Conservation (phyloP, 2,113 vertebrate genomes). For the Podiceps cristatus region DNA sequence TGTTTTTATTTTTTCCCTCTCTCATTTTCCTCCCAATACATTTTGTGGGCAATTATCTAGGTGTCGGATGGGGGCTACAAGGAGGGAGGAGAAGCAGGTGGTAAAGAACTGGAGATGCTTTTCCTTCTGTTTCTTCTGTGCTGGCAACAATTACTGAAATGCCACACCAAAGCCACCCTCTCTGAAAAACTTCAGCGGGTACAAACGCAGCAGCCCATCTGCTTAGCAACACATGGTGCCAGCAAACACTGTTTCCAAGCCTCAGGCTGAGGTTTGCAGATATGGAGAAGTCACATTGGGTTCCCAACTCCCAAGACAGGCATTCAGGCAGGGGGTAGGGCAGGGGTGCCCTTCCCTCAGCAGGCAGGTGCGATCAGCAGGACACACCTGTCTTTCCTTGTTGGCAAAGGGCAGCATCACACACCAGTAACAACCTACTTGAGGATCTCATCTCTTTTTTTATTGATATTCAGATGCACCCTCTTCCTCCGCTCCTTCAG, state of each 20-base stretch:
- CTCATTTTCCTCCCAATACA: neutral
- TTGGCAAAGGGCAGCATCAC: neutral
- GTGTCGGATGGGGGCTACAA: neutral
- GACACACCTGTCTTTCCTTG: neutral
- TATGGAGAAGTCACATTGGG: neutral
- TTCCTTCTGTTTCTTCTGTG: neutral
- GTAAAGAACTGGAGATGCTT: neutral
- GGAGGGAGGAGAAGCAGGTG: neutral
- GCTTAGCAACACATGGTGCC: constrained; percentile 56
- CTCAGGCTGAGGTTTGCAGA: neutral
- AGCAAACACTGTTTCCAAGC: constrained; percentile 30
- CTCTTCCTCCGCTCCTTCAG: neutral
- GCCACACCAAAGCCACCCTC: constrained; percentile 41
- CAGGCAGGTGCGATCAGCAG: neutral
- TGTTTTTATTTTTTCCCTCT: neutral
- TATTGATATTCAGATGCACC: neutral
- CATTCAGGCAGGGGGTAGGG: neutral
- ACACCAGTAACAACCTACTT: neutral
- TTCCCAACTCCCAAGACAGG: neutral
- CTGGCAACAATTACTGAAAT: constrained; percentile 18
- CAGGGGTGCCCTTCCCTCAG: neutral
- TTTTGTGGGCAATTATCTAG: neutral
- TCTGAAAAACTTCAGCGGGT: constrained; percentile 3
- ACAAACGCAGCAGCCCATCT: constrained; percentile 52
- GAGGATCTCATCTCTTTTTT: fast-evolving